Conservation (phyloP, 2,888 invertebrate species). For the Himalopsyche tibetana region DNA sequence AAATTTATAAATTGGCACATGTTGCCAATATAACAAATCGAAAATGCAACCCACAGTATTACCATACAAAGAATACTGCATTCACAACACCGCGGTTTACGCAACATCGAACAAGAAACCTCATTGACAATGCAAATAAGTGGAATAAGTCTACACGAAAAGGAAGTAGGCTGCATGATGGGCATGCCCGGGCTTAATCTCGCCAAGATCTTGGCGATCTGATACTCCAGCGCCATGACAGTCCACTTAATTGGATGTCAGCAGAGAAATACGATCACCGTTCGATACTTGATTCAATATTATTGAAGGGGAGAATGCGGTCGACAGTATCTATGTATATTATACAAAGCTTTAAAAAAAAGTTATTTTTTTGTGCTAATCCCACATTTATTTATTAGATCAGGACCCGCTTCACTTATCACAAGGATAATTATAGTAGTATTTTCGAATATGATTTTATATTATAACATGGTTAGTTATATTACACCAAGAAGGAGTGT, state of each 20-base stretch:
- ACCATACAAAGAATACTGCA: constrained; percentile 15
- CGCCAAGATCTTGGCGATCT: constrained; percentile 39
- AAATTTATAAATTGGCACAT: not conserved
- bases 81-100: not conserved
- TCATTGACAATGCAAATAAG: constrained; percentile 37
- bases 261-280: constrained; percentile 23
- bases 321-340: too few relatives aligned
- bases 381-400: too few relatives aligned
- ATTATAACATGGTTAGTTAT: too few relatives aligned
- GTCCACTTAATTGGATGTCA: constrained; percentile 41
- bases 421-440: too few relatives aligned
- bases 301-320: not conserved
- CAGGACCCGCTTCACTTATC: too few relatives aligned
- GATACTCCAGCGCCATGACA: constrained; percentile 24
- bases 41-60: constrained; percentile 9
- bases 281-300: constrained; percentile 32
- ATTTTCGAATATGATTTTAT: too few relatives aligned
- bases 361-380: too few relatives aligned
- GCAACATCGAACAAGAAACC: constrained; percentile 6
- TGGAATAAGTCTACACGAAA: constrained; percentile 1
- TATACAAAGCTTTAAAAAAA: too few relatives aligned
- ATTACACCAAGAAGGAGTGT: too few relatives aligned
- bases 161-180: constrained; percentile 31
- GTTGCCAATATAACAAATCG: not conserved
- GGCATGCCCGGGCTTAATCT: not conserved